Evolutionary conservation across 2,113 vertebrate species (phyloP).

Genomic region (Cyprinodon tularosa): DNA sequence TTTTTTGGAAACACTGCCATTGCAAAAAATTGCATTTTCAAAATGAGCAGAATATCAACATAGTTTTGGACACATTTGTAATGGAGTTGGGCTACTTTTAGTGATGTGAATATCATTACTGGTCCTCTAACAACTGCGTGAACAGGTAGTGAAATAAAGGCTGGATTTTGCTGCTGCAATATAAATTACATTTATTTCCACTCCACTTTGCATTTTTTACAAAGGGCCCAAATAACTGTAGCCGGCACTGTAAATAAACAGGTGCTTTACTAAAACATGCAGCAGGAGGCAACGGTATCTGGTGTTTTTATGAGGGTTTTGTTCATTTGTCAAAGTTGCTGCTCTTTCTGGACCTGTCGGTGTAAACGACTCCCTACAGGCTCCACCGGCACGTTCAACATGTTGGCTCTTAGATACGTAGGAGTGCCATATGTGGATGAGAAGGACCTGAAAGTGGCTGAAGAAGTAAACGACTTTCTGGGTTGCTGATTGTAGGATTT

Average conservation of each 20-base stretch:
- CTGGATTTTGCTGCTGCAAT: not conserved
- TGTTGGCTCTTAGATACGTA: slow-evolving; percentile 14
- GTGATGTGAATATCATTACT: too few species aligned
- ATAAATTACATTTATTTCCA: not conserved
- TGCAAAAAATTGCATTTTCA: too few species aligned
- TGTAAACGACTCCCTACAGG: slow-evolving; percentile 33
- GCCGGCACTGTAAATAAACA: not conserved
- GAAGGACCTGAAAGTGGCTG: slow-evolving; percentile 46
- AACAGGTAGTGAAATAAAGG: not conserved
- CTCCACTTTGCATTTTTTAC: not conserved
- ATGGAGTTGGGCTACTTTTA: too few species aligned
- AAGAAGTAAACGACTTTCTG: slow-evolving; percentile 22
- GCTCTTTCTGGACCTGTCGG: slow-evolving; percentile 26
- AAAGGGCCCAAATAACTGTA: not conserved
- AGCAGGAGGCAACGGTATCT: slow-evolving; percentile 23
- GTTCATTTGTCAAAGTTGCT: slow-evolving; percentile 43
- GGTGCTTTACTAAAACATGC: slow-evolving; percentile 18
- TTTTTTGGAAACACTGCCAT: too few species aligned
- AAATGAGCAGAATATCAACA: too few species aligned
- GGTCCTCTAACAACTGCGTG: not conserved
- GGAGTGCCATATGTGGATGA: slow-evolving; percentile 59
- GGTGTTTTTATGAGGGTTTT: not conserved
- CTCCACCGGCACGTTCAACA: slow-evolving; percentile 33
- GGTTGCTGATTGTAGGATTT: slow-evolving; percentile 51
- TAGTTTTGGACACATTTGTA: too few species aligned